Percentiles rank a stretch among this genome's conserved stretches.
phyloP scores from a whole-genome alignment of 2,113 vertebrate species.

The Salvelinus alpinus region DNA sequence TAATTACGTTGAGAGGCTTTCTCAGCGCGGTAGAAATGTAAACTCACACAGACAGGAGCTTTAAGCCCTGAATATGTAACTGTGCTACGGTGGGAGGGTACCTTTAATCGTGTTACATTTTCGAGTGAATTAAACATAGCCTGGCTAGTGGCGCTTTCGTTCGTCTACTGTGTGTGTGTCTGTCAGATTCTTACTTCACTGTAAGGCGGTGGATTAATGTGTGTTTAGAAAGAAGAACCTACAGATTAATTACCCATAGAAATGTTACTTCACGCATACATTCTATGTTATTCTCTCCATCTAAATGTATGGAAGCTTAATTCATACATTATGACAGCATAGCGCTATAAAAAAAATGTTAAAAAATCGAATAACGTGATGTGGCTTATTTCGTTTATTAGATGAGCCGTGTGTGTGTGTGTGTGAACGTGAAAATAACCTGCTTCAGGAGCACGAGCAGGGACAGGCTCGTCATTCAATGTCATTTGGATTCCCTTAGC shows the following conservation, averaged over 20 bases:
- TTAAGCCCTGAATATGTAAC: conserved; percentile 22
- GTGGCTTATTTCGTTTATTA: background rate
- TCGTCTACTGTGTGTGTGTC: no score
- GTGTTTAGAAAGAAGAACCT: background rate
- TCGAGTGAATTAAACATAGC: conserved; percentile 35
- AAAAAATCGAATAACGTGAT: background rate
- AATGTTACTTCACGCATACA: background rate
- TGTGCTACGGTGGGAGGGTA: conserved; percentile 15
- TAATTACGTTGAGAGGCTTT: conserved; percentile 31
- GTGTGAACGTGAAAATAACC: background rate
- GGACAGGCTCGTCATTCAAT: conserved; percentile 4
- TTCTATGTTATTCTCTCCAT: background rate
- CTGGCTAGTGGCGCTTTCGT: no score
- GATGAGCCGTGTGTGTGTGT: background rate
- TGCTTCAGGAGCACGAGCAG: no score
- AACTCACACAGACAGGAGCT: conserved; percentile 29
- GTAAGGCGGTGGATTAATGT: background rate
- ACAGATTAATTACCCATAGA: background rate
- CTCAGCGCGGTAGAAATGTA: conserved; percentile 8
- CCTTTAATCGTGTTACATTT: conserved; percentile 43
- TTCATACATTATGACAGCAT: background rate
- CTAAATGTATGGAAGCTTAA: background rate
- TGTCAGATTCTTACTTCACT: no score
- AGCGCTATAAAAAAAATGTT: background rate
- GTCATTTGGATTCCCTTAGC: background rate